Conservation (phyloP, 1,140 invertebrate genomes). For the Oppia nitens region DNA sequence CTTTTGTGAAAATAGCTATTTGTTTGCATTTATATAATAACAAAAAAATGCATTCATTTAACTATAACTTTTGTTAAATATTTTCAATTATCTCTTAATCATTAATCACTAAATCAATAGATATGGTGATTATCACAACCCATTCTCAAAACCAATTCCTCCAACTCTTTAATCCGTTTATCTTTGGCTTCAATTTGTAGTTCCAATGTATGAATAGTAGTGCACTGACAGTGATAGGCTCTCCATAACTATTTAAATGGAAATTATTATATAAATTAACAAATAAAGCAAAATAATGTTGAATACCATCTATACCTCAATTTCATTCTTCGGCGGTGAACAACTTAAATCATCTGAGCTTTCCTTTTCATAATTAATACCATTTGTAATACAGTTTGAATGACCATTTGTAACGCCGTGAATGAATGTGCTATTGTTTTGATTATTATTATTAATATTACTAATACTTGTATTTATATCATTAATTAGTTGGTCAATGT, state of each 20-base stretch:
- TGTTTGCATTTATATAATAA: too few species aligned
- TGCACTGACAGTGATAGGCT: neutral
- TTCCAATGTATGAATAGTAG: slow-evolving; percentile 7
- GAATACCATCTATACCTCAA: slow-evolving; percentile 13
- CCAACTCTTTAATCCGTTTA: slow-evolving; percentile 17
- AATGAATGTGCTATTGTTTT: neutral
- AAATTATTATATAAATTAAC: neutral
- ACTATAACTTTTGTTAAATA: too few species aligned
- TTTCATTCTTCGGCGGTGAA: neutral
- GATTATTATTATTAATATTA: neutral
- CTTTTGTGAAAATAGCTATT: too few species aligned
- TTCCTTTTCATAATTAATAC: slow-evolving; percentile 13
- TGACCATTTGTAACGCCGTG: neutral
- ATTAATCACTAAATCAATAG: neutral
- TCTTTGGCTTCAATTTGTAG: slow-evolving; percentile 15
- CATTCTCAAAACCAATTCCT: slow-evolving; percentile 9
- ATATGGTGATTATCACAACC: neutral
- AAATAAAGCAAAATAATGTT: neutral
- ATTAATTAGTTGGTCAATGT: neutral
- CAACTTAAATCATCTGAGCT: too few species aligned
- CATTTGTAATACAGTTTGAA: neutral
- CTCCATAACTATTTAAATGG: neutral
- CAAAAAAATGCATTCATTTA: too few species aligned
- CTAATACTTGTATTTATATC: slow-evolving; percentile 3
- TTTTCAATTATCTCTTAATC: too few species aligned